Conservation (phyloP, 2,888 invertebrate species). For the Diogma glabrata region DNA sequence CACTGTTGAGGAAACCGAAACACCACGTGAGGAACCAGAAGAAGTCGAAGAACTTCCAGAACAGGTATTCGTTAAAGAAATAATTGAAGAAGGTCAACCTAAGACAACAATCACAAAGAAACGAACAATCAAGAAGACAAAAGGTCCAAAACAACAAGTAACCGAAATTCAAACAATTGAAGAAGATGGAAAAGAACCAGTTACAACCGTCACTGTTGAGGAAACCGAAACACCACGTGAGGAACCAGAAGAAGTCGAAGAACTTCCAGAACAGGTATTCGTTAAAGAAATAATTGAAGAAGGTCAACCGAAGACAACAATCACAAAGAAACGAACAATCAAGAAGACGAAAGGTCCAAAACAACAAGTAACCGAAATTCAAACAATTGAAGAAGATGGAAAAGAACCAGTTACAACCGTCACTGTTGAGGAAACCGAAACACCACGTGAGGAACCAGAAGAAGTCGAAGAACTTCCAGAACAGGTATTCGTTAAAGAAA, state of each 20-base stretch:
- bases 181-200: constrained; percentile 31
- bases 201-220: constrained; percentile 23
- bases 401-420: constrained; percentile 25
- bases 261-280: constrained; percentile 17
- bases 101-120: constrained; percentile 24
- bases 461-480: constrained; percentile 27
- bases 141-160: constrained; percentile 26
- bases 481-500: constrained; percentile 28
- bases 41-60: constrained; percentile 12
- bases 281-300: constrained; percentile 22
- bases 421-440: constrained; percentile 26
- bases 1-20: constrained; percentile 18
- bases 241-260: constrained; percentile 14
- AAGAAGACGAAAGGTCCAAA: constrained; percentile 22
- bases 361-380: constrained; percentile 30
- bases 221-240: constrained; percentile 3
- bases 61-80: constrained; percentile 19
- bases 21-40: constrained; percentile 18
- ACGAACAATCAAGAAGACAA: constrained; percentile 28
- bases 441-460: constrained; percentile 24
- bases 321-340: constrained; percentile 25
- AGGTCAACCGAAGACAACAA: constrained; percentile 25
- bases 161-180: constrained; percentile 24
- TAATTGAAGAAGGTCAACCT: constrained; percentile 24
- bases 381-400: constrained; percentile 23